Percentiles rank a stretch among this genome's conserved stretches.
Evolutionary conservation across 1,140 invertebrate species (phyloP).

Genomic region (Oscheius sp.): DNA sequence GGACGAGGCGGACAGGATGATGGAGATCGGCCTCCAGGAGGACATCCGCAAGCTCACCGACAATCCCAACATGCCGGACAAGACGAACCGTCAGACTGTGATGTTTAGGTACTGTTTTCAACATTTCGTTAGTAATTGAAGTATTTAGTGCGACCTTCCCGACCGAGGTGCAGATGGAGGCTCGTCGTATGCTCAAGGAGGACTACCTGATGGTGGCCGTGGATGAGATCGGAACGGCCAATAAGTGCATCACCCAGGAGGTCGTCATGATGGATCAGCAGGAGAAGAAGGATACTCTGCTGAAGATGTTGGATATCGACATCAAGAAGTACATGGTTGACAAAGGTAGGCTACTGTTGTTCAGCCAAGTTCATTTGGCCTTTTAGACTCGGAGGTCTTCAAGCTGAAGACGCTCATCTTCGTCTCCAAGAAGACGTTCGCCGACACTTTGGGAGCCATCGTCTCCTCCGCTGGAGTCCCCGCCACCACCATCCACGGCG

Average conservation of each 20-base stretch:
- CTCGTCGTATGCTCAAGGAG: conserved; percentile 62
- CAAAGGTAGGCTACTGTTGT: conserved; percentile 59
- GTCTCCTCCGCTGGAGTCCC: conserved; percentile 9
- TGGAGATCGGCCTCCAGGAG: conserved; percentile 69
- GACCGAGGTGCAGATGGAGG: conserved; percentile 64
- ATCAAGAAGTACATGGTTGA: conserved; percentile 53
- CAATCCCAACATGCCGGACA: conserved; percentile 42
- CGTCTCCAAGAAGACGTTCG: conserved; percentile 4
- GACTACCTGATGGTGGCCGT: conserved; percentile 38
- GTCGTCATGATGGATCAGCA: conserved; percentile 74
- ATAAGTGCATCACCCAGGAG: conserved; percentile 79
- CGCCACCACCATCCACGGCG: conserved; percentile 62
- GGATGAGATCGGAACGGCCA: conserved; percentile 69
- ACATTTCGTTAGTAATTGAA: not conserved
- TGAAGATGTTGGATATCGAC: conserved; percentile 67
- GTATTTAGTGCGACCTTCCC: conserved; percentile 65
- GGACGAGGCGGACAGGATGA: conserved; percentile 94
- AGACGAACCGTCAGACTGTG: conserved; percentile 63
- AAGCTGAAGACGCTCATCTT: conserved; percentile 73
- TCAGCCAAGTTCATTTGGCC: no score
- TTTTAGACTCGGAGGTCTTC: no score
- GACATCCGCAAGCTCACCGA: conserved; percentile 42
- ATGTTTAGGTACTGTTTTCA: conserved; percentile 62
- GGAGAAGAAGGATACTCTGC: conserved; percentile 66
- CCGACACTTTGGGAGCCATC: conserved; percentile 4